Conservation (phyloP, 2,888 invertebrate species). For the Aspidapion aeneum region DNA sequence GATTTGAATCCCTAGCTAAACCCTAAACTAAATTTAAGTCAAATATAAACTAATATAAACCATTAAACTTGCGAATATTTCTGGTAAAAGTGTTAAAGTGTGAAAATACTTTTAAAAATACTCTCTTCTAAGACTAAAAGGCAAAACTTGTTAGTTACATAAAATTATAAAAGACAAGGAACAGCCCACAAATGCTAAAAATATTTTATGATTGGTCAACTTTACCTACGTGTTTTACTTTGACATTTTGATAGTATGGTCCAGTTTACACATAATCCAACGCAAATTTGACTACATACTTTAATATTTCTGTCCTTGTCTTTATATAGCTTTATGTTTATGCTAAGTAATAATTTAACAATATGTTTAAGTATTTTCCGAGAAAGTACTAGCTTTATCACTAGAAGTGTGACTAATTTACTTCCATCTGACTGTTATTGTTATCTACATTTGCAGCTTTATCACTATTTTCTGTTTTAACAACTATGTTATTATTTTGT, state of each 20-base stretch:
- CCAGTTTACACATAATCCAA: no score
- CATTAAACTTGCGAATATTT: neutral
- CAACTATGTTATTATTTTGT: conserved; percentile 45
- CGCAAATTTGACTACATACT: no score
- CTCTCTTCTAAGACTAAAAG: conserved; percentile 45
- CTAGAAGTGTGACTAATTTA: conserved; percentile 44
- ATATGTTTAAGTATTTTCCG: conserved; percentile 22
- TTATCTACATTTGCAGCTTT: conserved; percentile 22
- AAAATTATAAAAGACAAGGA: no score
- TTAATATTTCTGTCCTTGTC: conserved; percentile 32
- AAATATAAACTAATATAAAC: neutral
- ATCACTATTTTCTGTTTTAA: conserved; percentile 34
- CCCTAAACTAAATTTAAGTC: no score
- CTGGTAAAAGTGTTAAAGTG: conserved; percentile 24
- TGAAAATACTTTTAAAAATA: conserved; percentile 50
- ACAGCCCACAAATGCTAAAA: no score
- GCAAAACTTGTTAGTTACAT: conserved; percentile 39
- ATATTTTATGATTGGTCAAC: no score
- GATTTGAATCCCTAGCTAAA: no score
- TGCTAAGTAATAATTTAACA: conserved; percentile 30
- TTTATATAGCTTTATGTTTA: conserved; percentile 30
- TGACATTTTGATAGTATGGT: no score
- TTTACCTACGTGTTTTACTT: no score
- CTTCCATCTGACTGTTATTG: conserved; percentile 33
- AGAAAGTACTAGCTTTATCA: conserved; percentile 32